Evolutionary conservation across 2,888 invertebrate genomes (phyloP).

Genomic region (Catocala nupta): DNA sequence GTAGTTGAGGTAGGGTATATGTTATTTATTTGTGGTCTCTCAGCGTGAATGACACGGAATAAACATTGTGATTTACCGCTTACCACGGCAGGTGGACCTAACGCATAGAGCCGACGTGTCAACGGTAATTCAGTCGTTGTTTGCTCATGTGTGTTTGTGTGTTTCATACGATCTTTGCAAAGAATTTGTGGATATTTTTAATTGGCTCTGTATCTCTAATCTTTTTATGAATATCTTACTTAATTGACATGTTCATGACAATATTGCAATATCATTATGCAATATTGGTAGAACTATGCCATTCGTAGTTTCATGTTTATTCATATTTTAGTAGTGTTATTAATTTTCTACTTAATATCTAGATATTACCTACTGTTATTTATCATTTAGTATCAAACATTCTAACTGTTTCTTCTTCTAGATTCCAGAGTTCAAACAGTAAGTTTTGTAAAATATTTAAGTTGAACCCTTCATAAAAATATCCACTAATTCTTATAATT

Average conservation of each 20-base stretch:
- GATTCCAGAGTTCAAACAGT: conserved; percentile 45
- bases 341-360: background rate
- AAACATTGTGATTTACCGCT: conserved; percentile 78
- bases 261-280: background rate
- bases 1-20: conserved; percentile 26
- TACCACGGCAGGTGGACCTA: conserved; percentile 86
- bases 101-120: conserved; percentile 82
- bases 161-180: conserved; percentile 49
- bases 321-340: background rate
- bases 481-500: conserved; percentile 48
- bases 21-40: conserved; percentile 56
- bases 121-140: conserved; percentile 76
- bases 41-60: conserved; percentile 51
- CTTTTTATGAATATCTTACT: background rate
- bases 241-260: too few species aligned
- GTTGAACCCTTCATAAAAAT: conserved; percentile 41
- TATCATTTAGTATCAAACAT: conserved; percentile 20
- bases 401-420: conserved; percentile 45
- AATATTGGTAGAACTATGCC: background rate
- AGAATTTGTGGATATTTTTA: conserved; percentile 53
- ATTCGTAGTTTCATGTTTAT: conserved; percentile 5
- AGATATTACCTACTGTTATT: conserved; percentile 3
- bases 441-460: conserved; percentile 35
- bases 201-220: conserved; percentile 6
- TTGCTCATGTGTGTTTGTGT: conserved; percentile 70